Evolutionary conservation across 2,888 invertebrate species (phyloP).

Genomic region (Andrena trimmerana): DNA sequence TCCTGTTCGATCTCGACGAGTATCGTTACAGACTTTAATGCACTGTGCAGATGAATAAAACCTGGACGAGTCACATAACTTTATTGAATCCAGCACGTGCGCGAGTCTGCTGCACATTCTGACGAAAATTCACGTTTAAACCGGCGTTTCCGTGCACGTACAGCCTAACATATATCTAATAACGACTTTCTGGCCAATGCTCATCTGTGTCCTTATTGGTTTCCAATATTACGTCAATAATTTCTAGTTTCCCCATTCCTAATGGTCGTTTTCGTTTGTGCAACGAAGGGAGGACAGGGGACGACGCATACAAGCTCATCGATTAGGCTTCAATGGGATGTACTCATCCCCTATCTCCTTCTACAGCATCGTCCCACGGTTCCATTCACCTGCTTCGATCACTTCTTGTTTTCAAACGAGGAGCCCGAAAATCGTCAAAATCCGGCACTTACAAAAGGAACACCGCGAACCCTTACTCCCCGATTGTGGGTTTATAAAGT

Average conservation of each 20-base stretch:
- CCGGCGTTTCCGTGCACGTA: slow-evolving; percentile 43
- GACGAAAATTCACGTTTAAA: slow-evolving; percentile 62
- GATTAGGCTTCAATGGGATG: slow-evolving; percentile 45
- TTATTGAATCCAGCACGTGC: slow-evolving; percentile 61
- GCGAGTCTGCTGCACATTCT: slow-evolving; percentile 9
- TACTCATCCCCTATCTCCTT: background rate
- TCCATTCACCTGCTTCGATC: background rate
- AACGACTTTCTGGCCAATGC: slow-evolving; percentile 63
- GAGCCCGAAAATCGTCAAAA: too few species aligned
- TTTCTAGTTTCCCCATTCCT: slow-evolving; percentile 47
- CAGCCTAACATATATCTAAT: slow-evolving; percentile 67
- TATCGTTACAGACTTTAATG: slow-evolving; percentile 39
- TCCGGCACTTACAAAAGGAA: too few species aligned
- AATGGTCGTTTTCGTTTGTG: slow-evolving; percentile 59
- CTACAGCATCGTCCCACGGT: slow-evolving; percentile 3
- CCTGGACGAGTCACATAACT: slow-evolving; percentile 43
- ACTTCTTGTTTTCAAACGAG: background rate
- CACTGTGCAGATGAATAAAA: slow-evolving; percentile 37
- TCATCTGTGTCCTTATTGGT: slow-evolving; percentile 71
- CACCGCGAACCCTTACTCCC: too few species aligned
- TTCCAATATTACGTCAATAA: slow-evolving; percentile 73
- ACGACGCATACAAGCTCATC: slow-evolving; percentile 17
- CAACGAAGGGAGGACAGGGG: background rate
- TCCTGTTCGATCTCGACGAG: background rate
- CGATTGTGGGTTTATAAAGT: too few species aligned